Conservation (phyloP, 2,888 invertebrate genomes). For the Drosophila monieri region DNA sequence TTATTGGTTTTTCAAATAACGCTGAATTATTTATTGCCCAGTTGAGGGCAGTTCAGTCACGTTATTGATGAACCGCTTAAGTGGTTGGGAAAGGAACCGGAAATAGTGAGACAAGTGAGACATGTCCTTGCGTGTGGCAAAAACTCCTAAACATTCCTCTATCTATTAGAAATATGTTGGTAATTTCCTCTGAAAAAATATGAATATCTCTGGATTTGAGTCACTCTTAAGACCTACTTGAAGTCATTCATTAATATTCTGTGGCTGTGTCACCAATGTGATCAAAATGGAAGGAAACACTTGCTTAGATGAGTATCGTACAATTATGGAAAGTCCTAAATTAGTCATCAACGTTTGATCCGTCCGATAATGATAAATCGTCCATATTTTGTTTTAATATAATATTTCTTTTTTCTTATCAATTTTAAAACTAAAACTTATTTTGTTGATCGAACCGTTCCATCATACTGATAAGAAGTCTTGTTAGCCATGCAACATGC, state of each 20-base stretch:
- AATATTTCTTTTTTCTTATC: background rate
- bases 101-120: background rate
- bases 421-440: background rate
- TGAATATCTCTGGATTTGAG: slow-evolving; percentile 34
- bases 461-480: slow-evolving; percentile 18
- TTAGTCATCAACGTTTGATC: slow-evolving; percentile 13
- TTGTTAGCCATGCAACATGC: slow-evolving; percentile 12
- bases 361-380: background rate
- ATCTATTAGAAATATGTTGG: slow-evolving; percentile 10
- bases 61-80: slow-evolving; percentile 43
- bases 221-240: slow-evolving; percentile 31
- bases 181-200: slow-evolving; percentile 26
- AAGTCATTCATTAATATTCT: slow-evolving; percentile 27
- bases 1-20: slow-evolving; percentile 28
- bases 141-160: background rate
- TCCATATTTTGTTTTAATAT: background rate
- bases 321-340: slow-evolving; percentile 4
- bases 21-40: slow-evolving; percentile 38
- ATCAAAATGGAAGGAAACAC: slow-evolving; percentile 25
- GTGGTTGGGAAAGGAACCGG: slow-evolving; percentile 26
- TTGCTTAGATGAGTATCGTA: slow-evolving; percentile 25
- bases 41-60: slow-evolving; percentile 38
- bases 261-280: slow-evolving; percentile 25
- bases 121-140: background rate
- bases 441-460: background rate